Base-by-base conservation (phyloP, 37 sponge, comb jelly and placozoan species). In the Cliona cf. orientalis region DNA sequence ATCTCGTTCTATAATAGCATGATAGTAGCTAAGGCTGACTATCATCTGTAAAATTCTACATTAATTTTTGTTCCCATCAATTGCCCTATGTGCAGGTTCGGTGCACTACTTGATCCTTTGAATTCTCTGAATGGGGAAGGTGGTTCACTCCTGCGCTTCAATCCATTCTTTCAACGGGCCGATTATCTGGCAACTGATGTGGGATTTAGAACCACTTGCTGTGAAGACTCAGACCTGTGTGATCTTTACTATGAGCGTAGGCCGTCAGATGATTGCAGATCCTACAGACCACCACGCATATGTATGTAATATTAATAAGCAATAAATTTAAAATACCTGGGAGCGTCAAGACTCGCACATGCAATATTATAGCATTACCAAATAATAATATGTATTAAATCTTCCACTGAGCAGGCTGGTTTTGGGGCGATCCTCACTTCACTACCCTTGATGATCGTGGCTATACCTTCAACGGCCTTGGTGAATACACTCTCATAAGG, bases 381-480 rank as follows among this genome's bases (percentile, higher is more conserved):
- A n/a, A n/a, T n/a, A n/a, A n/a, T n/a, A n/a, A n/a, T n/a, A n/a
- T n/a, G n/a, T n/a, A n/a, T n/a, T n/a, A n/a, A n/a, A n/a, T n/a
- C n/a, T 76, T 25, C 60, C 28, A 44, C 19, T 11, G 33, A 23
- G 5, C 46, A 86, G 90, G 69, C 6, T 93, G 87, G 87, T 68
- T 43, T 5, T 90, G 57, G 61, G 94, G 94, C 2, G 94, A 93
- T 46, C 94, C 94, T 33, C 94, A 93, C 70, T 36, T 93, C 14
- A 85, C 59, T 9, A 88, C 94, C 14, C 58, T 89, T 46, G 94
- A 93, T 69, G 82, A 73, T 23, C 5, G 40, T 0, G 32, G 1
- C 44, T 93, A 93, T 42, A 93, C 94, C 12, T 93, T 93, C 80
- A 93, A 93, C 82, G 94, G 94, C 1, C 31, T 66, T 41, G 94